Percentiles rank a stretch among this genome's conserved stretches.
Evolutionary conservation across 2,113 vertebrate genomes (phyloP).

Genomic region (Lophochroa leadbeateri): DNA sequence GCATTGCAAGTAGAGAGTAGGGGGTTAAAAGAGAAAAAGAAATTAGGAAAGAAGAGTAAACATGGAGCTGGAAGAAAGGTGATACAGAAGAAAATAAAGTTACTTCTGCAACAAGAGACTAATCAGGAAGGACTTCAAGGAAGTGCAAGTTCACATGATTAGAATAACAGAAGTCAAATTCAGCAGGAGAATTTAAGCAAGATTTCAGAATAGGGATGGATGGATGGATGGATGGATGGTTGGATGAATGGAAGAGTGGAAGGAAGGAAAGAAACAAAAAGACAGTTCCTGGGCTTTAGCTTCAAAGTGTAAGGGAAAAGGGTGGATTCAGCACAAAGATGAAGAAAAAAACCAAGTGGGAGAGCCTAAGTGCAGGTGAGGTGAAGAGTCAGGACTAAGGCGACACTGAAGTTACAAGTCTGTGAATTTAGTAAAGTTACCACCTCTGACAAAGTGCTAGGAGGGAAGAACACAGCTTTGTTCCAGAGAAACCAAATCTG

Average conservation of each 20-base stretch:
- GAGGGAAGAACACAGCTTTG: background rate
- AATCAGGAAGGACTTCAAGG: background rate
- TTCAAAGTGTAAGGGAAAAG: background rate
- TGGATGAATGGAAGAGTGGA: no score
- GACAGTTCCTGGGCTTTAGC: background rate
- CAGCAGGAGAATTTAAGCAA: background rate
- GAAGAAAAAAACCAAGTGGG: background rate
- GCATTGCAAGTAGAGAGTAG: background rate
- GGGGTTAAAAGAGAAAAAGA: background rate
- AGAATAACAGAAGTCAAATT: background rate
- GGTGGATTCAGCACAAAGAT: background rate
- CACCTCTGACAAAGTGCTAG: background rate
- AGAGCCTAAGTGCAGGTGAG: background rate
- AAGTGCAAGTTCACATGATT: background rate
- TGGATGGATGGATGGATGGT: no score
- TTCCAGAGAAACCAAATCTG: background rate
- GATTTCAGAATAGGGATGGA: background rate
- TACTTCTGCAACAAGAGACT: background rate
- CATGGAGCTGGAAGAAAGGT: background rate
- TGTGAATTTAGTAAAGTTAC: background rate
- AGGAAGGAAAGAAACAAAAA: background rate
- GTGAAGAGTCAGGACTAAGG: background rate
- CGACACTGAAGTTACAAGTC: background rate
- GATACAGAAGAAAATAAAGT: background rate
- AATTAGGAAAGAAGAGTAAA: background rate